Evolutionary conservation across 1,140 invertebrate genomes (phyloP), one percentile per base, ranked within the genome.

Genomic region (Drosophila funebris): DNA sequence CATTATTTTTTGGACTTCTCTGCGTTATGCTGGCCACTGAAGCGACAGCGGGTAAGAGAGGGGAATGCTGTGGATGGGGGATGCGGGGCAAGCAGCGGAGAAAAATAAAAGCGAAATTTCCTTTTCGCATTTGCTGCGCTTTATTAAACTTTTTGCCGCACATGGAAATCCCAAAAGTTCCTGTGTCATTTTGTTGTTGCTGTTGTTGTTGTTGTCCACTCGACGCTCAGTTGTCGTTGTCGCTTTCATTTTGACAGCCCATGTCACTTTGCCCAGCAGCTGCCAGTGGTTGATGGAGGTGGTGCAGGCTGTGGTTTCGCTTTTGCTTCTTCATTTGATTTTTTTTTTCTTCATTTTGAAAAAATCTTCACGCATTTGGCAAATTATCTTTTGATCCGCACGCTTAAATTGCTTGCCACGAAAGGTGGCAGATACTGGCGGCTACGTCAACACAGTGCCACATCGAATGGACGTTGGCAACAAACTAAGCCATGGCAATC

Each of bases 321-420:
- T 24, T n/a, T 57, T 44, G 43, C 48, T 8, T 36, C 33, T 31
- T 16, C 41, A 9, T 20, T 24, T n/a, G n/a, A 37, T 69, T 64
- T 48, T 46, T 60, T 60, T 57, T 54, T 20, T 43, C 60, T 41
- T 64, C 4, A 20, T 73, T 74, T 84, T 68, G 57, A 61, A 76
- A 90, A 89, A 88, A 85, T 90, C 85, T 90, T 91, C 85, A 91
- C 85, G 90, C 90, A 91, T 88, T 75, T 91, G 76, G 68, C 77
- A 91, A 91, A 91, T 91, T 88, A 91, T 90, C 90, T 90, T 91
- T 91, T 91, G 85, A 91, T 90, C 90, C 90, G 75, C 53, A 71
- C 72, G 83, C 79, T 80, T 90, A 83, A 90, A 77, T 83, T 61
- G 69, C 68, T 63, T 29, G 36, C 67, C 50, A 13, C 57, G 36